Conservation (phyloP, 1,140 invertebrate species). For the Chrysomallon squamiferum region DNA sequence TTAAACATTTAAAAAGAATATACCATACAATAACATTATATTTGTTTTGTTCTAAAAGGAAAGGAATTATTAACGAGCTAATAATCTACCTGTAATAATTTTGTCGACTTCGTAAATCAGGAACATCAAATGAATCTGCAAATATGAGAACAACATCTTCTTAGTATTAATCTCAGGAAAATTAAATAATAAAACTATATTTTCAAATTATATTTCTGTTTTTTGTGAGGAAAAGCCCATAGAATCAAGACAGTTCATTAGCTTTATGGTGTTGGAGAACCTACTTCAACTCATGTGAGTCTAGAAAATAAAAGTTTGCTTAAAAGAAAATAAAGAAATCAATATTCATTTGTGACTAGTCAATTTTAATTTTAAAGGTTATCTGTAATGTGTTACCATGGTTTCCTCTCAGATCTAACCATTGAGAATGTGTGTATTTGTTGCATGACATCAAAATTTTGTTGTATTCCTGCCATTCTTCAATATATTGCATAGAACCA, state of each 20-base stretch:
- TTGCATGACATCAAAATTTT: slow-evolving; percentile 75
- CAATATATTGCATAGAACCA: slow-evolving; percentile 80
- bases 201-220: slow-evolving; percentile 2
- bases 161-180: not conserved
- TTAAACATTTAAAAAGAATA: not conserved
- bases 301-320: not conserved
- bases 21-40: not conserved
- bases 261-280: not conserved
- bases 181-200: slow-evolving; percentile 1
- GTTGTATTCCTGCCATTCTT: slow-evolving; percentile 86
- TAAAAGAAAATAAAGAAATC: not conserved
- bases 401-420: slow-evolving; percentile 93
- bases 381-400: slow-evolving; percentile 75
- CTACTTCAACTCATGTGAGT: not conserved
- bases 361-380: too few relatives aligned
- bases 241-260: not conserved
- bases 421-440: slow-evolving; percentile 62
- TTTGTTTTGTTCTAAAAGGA: too few relatives aligned
- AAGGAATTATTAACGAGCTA: too few relatives aligned
- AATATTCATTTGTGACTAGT: too few relatives aligned
- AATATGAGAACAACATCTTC: slow-evolving; percentile 43
- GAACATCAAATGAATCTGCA: slow-evolving; percentile 91
- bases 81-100: slow-evolving; percentile 74
- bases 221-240: not conserved
- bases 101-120: slow-evolving; percentile 71